A percentile compares a stretch with the other conserved stretches of the same genome.
Conservation (phyloP, 1,140 invertebrate species). For the Aphelenchoides besseyi region DNA sequence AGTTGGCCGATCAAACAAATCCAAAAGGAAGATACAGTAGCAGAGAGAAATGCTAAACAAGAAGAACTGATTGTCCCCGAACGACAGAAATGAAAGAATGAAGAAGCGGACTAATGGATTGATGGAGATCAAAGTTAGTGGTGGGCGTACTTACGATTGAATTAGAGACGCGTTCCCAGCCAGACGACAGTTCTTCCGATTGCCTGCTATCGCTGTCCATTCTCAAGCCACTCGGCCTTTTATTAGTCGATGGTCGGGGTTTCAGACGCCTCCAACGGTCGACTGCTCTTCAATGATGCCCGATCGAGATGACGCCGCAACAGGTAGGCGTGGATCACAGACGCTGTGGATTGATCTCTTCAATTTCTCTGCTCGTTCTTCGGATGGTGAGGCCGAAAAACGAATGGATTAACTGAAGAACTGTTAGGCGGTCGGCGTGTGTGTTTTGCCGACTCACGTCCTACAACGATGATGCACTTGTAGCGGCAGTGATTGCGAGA, state of each 20-base stretch:
- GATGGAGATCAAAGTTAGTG: background rate
- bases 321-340: background rate
- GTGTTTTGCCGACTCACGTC: background rate
- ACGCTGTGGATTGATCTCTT: background rate
- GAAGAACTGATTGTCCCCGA: background rate
- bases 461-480: background rate
- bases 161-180: constrained; percentile 47
- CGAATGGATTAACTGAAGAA: background rate
- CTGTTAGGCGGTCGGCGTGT: background rate
- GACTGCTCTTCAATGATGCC: background rate
- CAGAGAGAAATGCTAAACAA: background rate
- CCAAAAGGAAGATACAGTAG: background rate
- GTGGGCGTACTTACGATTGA: constrained; percentile 38
- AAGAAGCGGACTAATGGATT: background rate
- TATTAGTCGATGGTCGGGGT: background rate
- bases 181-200: constrained; percentile 37
- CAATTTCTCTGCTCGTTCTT: background rate
- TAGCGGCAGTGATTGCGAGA: background rate
- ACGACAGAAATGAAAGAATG: background rate
- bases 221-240: constrained; percentile 7
- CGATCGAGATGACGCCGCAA: background rate
- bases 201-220: constrained; percentile 45
- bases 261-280: background rate
- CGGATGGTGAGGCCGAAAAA: background rate
- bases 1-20: background rate